These are phyloP conservation scores for Geotrupes spiniger DNA, from an alignment of 2,888 invertebrate genomes.

Conservation along the genomic window DNA sequence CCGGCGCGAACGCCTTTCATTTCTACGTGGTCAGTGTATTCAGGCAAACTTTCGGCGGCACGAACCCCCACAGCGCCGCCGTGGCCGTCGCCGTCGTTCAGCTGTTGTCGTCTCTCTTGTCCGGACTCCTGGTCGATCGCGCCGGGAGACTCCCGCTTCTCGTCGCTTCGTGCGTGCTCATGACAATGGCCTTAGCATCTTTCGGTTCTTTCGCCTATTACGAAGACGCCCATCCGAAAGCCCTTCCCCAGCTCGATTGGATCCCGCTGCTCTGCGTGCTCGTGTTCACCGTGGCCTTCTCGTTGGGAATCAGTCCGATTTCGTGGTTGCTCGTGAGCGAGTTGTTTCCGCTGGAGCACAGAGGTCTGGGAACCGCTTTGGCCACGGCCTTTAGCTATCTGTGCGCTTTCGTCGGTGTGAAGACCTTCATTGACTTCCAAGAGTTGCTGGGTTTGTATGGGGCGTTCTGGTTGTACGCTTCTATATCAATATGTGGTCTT, in stretches of 20 bases:
- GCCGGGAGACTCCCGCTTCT: constrained; percentile 81
- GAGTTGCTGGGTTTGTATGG: constrained; percentile 73
- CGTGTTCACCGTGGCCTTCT: constrained; percentile 81
- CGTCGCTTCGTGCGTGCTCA: constrained; percentile 78
- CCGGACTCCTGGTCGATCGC: constrained; percentile 80
- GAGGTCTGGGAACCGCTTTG: constrained; percentile 84
- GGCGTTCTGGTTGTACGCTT: constrained; percentile 86
- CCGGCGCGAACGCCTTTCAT: constrained; percentile 80
- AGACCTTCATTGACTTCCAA: constrained; percentile 82
- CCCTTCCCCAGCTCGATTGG: constrained; percentile 66
- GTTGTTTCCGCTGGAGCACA: constrained; percentile 76
- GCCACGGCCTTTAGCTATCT: constrained; percentile 84
- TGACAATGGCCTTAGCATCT: constrained; percentile 82
- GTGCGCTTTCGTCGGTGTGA: constrained; percentile 82
- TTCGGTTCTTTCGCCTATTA: constrained; percentile 84
- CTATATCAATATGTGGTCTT: constrained; percentile 75
- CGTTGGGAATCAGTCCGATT: constrained; percentile 85
- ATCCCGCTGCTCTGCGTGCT: constrained; percentile 79
- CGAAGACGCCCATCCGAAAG: constrained; percentile 60
- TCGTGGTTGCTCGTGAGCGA: constrained; percentile 83
- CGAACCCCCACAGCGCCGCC: constrained; percentile 81
- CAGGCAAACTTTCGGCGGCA: constrained; percentile 75
- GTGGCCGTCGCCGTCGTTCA: constrained; percentile 84
- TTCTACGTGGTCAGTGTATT: constrained; percentile 87
- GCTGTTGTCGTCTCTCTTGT: constrained; percentile 77